Evolutionary conservation across 2,797 vertebrate genomes (phyloP).

Genomic region (Xenopus petersii): DNA sequence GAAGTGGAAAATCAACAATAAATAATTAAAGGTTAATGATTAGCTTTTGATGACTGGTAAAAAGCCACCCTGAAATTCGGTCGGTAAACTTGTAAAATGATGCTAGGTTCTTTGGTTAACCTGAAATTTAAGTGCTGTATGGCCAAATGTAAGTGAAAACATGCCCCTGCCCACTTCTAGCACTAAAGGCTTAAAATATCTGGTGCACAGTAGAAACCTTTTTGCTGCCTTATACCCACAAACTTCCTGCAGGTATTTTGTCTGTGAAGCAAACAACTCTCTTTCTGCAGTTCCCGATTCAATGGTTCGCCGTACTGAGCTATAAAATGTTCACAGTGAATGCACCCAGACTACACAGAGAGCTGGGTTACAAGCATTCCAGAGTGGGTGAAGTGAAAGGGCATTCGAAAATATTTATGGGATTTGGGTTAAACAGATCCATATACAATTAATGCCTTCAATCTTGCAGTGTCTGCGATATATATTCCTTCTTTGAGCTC

Average conservation of each 20-base stretch:
- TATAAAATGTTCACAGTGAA: constrained; percentile 70
- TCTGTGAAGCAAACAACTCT: constrained; percentile 59
- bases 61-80: constrained; percentile 64
- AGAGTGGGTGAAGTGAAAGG: constrained; percentile 53
- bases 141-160: constrained; percentile 64
- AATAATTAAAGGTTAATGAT: constrained; percentile 55
- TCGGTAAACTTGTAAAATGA: constrained; percentile 61
- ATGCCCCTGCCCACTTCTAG: constrained; percentile 62
- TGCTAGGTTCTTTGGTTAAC: constrained; percentile 58
- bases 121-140: constrained; percentile 57
- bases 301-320: constrained; percentile 62
- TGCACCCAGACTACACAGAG: constrained; percentile 86
- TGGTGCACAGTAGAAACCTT: constrained; percentile 66
- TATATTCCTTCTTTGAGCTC: constrained; percentile 9
- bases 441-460: constrained; percentile 45
- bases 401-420: constrained; percentile 49
- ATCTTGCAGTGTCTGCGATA: not conserved
- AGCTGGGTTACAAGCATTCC: constrained; percentile 54
- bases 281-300: constrained; percentile 63
- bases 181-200: constrained; percentile 60
- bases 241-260: constrained; percentile 63
- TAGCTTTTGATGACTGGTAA: constrained; percentile 60
- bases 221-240: constrained; percentile 65
- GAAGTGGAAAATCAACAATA: constrained; percentile 41
- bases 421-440: constrained; percentile 26